Evolutionary conservation across 2,113 vertebrate genomes (phyloP).

Genomic region (Sinosuthora webbiana): DNA sequence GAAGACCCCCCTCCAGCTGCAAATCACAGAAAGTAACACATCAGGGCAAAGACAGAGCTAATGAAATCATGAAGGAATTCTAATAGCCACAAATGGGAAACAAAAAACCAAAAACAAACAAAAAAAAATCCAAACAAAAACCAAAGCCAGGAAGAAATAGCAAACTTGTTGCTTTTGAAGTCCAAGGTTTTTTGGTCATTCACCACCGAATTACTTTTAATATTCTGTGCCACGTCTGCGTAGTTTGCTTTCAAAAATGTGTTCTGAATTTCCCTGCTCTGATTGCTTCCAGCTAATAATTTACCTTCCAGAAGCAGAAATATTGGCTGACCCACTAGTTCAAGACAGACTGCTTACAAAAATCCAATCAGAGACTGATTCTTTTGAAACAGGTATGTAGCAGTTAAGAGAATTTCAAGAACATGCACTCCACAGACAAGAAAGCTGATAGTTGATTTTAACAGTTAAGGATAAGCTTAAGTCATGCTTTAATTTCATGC

Average conservation of each 20-base stretch:
- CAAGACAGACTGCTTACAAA: neutral
- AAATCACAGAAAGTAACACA: conserved; percentile 83
- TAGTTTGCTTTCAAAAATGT: neutral
- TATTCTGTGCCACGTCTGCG: neutral
- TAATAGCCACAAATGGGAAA: conserved; percentile 18
- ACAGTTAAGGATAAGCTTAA: neutral
- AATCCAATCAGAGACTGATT: neutral
- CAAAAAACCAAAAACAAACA: neutral
- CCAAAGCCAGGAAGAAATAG: neutral
- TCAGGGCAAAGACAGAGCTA: conserved; percentile 68
- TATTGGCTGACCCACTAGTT: neutral
- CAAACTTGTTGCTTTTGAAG: neutral
- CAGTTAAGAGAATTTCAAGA: conserved; percentile 11
- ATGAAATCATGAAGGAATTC: conserved; percentile 55
- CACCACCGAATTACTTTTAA: neutral
- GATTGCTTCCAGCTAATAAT: neutral
- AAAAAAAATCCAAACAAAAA: neutral
- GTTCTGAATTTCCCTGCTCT: neutral
- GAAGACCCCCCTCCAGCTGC: conserved; percentile 93
- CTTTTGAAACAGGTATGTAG: neutral
- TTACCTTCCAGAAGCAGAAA: conserved; percentile 13
- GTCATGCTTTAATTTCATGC: conserved; percentile 10
- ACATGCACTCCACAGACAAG: conserved; percentile 9
- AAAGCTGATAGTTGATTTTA: neutral
- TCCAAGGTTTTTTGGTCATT: neutral